phyloP scores from a whole-genome alignment of 2,113 vertebrate species.

The Phaethon lepturus region DNA sequence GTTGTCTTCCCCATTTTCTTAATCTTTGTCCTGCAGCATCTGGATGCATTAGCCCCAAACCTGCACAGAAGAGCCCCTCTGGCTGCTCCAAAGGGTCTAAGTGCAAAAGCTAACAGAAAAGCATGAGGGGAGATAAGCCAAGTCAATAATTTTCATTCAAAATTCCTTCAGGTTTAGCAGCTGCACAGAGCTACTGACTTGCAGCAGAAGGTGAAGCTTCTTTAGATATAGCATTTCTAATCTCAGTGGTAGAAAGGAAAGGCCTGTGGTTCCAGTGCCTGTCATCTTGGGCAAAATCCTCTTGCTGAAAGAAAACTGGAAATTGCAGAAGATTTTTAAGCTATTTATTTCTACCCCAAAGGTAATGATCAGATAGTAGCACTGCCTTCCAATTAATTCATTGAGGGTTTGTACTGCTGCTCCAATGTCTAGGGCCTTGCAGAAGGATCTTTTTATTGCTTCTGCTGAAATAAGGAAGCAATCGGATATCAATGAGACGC shows the following conservation, averaged over 20 bases:
- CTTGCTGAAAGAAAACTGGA: not conserved
- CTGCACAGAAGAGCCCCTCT: not conserved
- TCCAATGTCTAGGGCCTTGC: not conserved
- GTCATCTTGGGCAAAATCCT: not conserved
- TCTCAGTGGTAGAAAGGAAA: not conserved
- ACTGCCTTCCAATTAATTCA: not conserved
- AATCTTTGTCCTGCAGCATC: not conserved
- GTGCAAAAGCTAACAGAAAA: not conserved
- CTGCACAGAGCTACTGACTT: not conserved
- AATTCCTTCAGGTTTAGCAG: not conserved
- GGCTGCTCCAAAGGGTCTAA: not conserved
- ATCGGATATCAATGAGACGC: not conserved
- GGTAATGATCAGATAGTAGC: not conserved
- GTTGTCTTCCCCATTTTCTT: not conserved
- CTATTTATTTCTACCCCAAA: not conserved
- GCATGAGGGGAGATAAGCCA: not conserved
- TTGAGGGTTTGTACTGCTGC: not conserved
- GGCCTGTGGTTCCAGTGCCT: not conserved
- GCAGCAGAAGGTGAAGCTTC: not conserved
- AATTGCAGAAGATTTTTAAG: not conserved
- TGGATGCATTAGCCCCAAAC: not conserved
- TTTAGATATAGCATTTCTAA: not conserved
- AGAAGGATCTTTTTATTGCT: not conserved
- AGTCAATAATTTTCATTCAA: not conserved
- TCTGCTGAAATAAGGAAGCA: not conserved